phyloP scores from a whole-genome alignment of 2,888 invertebrate genomes.

The Cataglyphis rosenhaueri region DNA sequence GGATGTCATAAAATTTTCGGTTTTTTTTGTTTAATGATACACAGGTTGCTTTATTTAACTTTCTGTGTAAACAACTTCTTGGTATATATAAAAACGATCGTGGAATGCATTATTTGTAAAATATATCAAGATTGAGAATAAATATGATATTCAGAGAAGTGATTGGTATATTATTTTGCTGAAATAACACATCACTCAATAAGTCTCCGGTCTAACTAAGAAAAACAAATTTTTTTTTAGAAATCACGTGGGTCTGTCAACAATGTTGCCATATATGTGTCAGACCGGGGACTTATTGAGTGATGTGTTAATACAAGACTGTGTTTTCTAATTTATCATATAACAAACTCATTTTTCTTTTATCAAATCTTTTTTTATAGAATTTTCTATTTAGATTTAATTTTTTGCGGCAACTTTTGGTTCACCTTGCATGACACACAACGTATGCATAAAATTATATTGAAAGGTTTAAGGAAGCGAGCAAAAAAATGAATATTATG shows the following conservation, averaged over 20 bases:
- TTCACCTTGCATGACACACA: not conserved
- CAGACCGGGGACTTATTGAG: no score
- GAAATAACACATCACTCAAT: no score
- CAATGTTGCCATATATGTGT: no score
- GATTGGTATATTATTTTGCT: not conserved
- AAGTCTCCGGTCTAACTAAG: no score
- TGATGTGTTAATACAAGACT: no score
- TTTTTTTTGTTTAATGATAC: not conserved
- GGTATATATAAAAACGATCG: not conserved
- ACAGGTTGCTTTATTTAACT: not conserved
- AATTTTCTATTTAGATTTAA: not conserved
- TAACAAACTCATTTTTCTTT: not conserved
- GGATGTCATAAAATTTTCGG: constrained; percentile 29
- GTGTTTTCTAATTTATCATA: not conserved
- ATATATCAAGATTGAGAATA: not conserved
- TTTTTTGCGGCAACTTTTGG: not conserved
- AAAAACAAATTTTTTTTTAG: no score
- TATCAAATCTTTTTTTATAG: not conserved
- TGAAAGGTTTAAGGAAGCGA: not conserved
- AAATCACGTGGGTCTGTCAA: no score
- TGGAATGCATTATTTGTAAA: not conserved
- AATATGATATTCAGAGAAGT: not conserved
- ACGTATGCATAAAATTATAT: not conserved
- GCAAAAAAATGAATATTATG: not conserved
- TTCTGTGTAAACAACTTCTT: not conserved